A percentile compares a stretch with the other conserved stretches of the same genome.
phyloP scores from a whole-genome alignment of 2,113 vertebrate genomes.

The Condylura cristata region DNA sequence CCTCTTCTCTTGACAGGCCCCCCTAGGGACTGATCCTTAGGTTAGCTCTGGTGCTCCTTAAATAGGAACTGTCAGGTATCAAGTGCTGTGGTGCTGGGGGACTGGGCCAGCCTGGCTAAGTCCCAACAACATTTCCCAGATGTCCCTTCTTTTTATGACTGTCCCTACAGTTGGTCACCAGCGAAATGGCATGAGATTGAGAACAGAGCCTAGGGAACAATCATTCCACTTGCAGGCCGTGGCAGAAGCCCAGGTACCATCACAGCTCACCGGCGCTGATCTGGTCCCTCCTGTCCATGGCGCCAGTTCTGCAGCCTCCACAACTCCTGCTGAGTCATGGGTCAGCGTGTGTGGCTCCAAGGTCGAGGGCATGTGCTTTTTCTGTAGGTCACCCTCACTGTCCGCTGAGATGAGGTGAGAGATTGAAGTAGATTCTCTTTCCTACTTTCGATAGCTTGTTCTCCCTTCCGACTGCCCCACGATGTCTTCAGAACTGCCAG shows the following conservation, averaged over 20 bases:
- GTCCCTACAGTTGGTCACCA: not conserved
- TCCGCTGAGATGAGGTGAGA: not conserved
- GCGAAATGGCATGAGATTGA: not conserved
- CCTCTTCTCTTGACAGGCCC: not conserved
- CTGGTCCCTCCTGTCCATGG: not conserved
- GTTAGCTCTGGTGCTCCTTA: not conserved
- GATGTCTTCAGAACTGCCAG: not conserved
- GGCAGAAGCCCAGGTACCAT: not conserved
- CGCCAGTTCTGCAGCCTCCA: not conserved
- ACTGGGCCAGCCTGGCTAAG: not conserved
- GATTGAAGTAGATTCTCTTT: not conserved
- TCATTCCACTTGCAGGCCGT: not conserved
- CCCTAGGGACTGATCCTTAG: not conserved
- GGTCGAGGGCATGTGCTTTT: not conserved
- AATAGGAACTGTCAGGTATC: not conserved
- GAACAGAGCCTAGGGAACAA: not conserved
- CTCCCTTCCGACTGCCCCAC: not conserved
- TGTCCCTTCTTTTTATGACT: not conserved
- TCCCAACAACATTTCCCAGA: not conserved
- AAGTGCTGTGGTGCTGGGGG: not conserved
- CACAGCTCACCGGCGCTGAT: not conserved
- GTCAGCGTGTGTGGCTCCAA: not conserved
- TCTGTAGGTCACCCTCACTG: not conserved
- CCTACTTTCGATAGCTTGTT: not conserved
- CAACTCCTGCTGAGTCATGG: not conserved